These are phyloP conservation scores for Amblyjoppa proteus DNA, from an alignment of 2,888 invertebrate species.

Conservation along the genomic window DNA sequence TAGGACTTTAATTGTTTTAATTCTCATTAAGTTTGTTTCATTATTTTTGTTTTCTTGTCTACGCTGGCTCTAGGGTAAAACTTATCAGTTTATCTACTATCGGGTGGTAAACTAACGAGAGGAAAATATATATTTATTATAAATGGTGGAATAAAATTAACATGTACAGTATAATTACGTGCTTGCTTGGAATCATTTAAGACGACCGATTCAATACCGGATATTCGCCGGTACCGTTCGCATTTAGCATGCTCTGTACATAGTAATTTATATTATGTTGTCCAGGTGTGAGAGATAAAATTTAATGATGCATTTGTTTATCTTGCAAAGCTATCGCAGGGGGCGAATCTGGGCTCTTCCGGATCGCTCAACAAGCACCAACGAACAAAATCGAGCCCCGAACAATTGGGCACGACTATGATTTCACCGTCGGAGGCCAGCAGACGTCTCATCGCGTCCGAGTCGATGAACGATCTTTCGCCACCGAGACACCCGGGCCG, in stretches of 20 bases:
- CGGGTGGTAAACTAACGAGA: constrained; percentile 44
- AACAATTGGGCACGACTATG: constrained; percentile 85
- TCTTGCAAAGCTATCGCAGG: constrained; percentile 79
- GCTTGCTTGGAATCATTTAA: constrained; percentile 57
- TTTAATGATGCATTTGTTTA: constrained; percentile 5
- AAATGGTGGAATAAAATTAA: constrained; percentile 52
- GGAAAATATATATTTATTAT: background rate
- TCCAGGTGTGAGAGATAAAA: background rate
- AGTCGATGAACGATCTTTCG: constrained; percentile 88
- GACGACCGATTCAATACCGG: background rate
- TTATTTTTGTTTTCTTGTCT: constrained; percentile 38
- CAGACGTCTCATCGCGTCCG: constrained; percentile 86
- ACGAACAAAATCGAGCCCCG: constrained; percentile 89
- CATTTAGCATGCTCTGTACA: constrained; percentile 33
- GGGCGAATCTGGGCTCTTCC: constrained; percentile 79
- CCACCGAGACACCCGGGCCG: constrained; percentile 76
- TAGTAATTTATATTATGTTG: background rate
- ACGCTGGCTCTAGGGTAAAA: constrained; percentile 49
- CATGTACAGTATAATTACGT: constrained; percentile 52
- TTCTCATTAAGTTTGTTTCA: constrained; percentile 12
- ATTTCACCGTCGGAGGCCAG: constrained; percentile 84
- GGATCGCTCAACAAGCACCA: constrained; percentile 86
- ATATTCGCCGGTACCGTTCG: constrained; percentile 33
- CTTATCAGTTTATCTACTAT: constrained; percentile 19
- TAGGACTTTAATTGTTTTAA: constrained; percentile 12